Evolutionary conservation across 64 coral and sea anemone species (phyloP).

Genomic region (Montipora sp.): DNA sequence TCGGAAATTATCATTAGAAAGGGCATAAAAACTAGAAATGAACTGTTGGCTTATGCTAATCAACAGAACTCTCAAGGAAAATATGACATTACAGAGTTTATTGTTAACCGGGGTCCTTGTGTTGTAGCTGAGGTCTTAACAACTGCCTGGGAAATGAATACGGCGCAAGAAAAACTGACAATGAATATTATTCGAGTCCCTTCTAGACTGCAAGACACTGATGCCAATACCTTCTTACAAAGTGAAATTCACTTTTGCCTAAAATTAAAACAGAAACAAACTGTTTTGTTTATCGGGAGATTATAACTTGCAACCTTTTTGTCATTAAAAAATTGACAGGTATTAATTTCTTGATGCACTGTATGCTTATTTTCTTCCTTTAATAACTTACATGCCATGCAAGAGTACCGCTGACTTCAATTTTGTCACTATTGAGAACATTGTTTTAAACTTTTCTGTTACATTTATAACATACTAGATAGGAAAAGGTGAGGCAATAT

Average conservation of each 20-base stretch:
- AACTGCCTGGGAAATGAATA: not conserved
- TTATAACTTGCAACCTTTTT: too few species aligned
- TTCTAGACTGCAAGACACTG: not conserved
- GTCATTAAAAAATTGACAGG: too few species aligned
- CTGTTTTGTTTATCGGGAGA: not conserved
- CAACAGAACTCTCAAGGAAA: slow-evolving; percentile 51
- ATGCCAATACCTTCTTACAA: not conserved
- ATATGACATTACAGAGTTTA: not conserved
- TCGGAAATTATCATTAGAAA: not conserved
- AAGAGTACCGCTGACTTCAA: too few species aligned
- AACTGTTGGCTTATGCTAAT: not conserved
- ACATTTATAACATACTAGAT: too few species aligned
- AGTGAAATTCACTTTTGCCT: too few species aligned
- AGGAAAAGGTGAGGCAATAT: too few species aligned
- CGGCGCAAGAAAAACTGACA: not conserved
- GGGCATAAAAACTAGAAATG: not conserved
- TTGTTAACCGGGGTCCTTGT: not conserved
- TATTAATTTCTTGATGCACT: too few species aligned
- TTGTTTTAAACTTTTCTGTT: too few species aligned
- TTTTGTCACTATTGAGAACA: too few species aligned
- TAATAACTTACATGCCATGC: too few species aligned
- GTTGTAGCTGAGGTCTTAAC: not conserved
- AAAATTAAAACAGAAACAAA: not conserved
- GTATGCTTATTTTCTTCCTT: too few species aligned
- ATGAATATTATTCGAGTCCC: too few species aligned